Evolutionary conservation across 2,113 vertebrate species (phyloP).

Genomic region (Gopherus flavomarginatus): DNA sequence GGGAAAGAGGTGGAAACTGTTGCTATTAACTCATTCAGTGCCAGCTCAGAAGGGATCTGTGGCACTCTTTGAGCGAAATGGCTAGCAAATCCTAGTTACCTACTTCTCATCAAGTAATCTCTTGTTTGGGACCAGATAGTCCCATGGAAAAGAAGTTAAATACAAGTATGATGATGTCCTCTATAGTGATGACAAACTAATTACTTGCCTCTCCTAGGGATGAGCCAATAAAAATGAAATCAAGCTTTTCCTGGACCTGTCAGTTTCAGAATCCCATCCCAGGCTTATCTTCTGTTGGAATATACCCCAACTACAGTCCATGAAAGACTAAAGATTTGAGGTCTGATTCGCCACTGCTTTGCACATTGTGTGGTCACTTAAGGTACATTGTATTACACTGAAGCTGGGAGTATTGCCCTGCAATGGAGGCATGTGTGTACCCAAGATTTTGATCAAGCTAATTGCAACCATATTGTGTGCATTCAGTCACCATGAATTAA

Average conservation of each 20-base stretch:
- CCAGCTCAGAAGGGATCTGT: background rate
- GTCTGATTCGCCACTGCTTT: background rate
- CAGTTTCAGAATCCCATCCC: background rate
- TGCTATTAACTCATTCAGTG: background rate
- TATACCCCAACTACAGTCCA: fast-evolving
- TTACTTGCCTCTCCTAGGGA: background rate
- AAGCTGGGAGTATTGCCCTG: background rate
- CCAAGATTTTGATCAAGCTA: too few relatives aligned
- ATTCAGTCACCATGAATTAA: too few relatives aligned
- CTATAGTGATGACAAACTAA: background rate
- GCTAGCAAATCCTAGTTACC: background rate
- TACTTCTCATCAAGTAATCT: background rate
- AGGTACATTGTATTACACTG: background rate
- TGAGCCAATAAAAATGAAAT: background rate
- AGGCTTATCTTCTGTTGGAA: background rate
- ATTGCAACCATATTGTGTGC: too few relatives aligned
- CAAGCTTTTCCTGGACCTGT: background rate
- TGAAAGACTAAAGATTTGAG: background rate
- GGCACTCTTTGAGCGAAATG: background rate
- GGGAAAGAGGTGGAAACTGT: background rate
- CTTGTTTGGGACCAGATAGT: background rate
- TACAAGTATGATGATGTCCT: background rate
- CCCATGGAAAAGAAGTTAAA: background rate
- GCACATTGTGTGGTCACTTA: background rate
- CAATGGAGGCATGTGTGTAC: too few relatives aligned